phyloP scores from a whole-genome alignment of 2,797 vertebrate genomes.

The Eulemur rubriventer region DNA sequence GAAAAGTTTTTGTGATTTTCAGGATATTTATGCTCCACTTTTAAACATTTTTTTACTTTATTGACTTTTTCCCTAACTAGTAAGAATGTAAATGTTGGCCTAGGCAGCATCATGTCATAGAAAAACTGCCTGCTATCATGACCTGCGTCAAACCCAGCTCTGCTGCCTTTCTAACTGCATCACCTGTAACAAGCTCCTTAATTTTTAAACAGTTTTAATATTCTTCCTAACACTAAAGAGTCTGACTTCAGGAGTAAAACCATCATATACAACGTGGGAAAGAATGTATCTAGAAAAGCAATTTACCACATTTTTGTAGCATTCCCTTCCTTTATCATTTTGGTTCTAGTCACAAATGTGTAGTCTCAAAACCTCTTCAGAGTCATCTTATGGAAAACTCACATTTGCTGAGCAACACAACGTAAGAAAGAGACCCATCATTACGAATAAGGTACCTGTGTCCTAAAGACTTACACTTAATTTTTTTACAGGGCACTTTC shows the following conservation, averaged over 20 bases:
- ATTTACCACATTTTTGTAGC: not conserved
- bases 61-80: not conserved
- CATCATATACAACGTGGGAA: not conserved
- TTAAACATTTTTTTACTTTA: not conserved
- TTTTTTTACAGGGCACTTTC: conserved; percentile 10
- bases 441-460: not conserved
- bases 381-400: not conserved
- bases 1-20: not conserved
- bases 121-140: not conserved
- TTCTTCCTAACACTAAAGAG: not conserved
- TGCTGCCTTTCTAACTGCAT: conserved; percentile 27
- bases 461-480: not conserved
- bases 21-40: not conserved
- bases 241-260: conserved; percentile 15
- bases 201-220: not conserved
- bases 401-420: not conserved
- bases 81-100: not conserved
- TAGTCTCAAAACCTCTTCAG: not conserved
- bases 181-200: not conserved
- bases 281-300: not conserved
- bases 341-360: not conserved
- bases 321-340: not conserved
- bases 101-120: not conserved
- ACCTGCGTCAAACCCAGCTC: not conserved
- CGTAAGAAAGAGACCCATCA: not conserved